Base-by-base conservation (phyloP, 2,797 vertebrate genomes). In the Platyrinchus mystaceus region DNA sequence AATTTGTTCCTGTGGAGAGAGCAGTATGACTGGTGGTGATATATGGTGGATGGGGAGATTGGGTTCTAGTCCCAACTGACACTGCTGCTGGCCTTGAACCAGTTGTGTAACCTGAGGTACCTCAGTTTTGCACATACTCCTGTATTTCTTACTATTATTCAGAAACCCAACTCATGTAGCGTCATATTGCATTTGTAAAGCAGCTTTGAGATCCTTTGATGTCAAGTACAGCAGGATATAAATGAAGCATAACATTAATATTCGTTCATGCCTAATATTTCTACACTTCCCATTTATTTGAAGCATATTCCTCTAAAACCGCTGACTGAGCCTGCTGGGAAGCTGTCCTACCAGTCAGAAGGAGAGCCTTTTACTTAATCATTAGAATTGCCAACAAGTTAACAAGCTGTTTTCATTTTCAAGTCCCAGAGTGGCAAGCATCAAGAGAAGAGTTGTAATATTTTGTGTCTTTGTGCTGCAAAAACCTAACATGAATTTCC, bases 171-270 rank as follows among this genome's bases (percentile, higher is more conserved):
- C 58, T 95, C 19, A 1, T 39, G 56, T 84, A 77, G 69, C 1
- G 1, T 55, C 78, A 67, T 55, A 88, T 60, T 91, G 66, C 47
- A 14, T 86, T 95, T 95, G 64, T 90, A 89, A 95, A 95, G 96
- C 90, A 92, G 67, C 83, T 96, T 80, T 92, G 85, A 94, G 86
- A 76, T 70, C 90, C 85, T 95, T 94, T 95, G 80, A 89, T 84
- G 93, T 89, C 62, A 56, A 86, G 68, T 94, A 59, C 79, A 83
- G 90, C 63, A 84, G 24, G 91, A 76, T 85, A 58, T 76, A 88
- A 82, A 68, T 84, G 87, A 75, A 93, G 83, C 73, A 69, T 69
- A 53, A 75, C 62, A 46, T 90, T 97, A 90, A 64, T 95, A 92
- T 84, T 96, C 1, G 37, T 91, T 95, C 73, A 87, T 89, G 60